Base-by-base conservation (phyloP, 2,113 vertebrate genomes). In the Bos indicus region DNA sequence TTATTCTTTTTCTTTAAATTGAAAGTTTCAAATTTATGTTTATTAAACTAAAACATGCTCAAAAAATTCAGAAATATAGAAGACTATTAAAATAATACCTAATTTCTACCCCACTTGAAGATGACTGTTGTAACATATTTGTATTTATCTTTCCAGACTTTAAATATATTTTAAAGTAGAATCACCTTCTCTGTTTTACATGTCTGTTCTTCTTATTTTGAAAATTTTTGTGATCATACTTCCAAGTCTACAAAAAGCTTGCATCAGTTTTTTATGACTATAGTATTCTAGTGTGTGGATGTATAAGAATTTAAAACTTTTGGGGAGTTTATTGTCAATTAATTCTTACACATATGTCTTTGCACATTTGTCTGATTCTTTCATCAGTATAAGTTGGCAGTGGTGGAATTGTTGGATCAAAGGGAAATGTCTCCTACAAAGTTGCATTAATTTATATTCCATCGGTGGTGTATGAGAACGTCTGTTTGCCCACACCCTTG, bases 211-310 rank as follows among this genome's bases (percentile, higher is more conserved):
- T 96, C 33, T 97, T 96, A 25, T 54, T 93, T 94, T 87, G 36
- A 93, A 91, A 97, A 48, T 33, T 95, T 97, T 91, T 93, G 77
- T 97, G 67, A 88, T 54, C 40, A 12, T 87, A 77, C 97, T 96
- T 94, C 51, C 19, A 91, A 78, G 85, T 95, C 54, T 88, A 0
- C 43, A 43, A 89, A 91, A 57, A 81, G 48, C 95, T 71, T 97
- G 14, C 48, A 90, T 96, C 54, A 36, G 0, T 52, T 92, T 51
- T 92, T 97, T 92, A 90, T 94, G 51, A 7, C 19, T 90, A 21
- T 77, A 57, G n/a, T 96, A 80, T 77, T 86, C 17, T 94, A 5
- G 74, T 93, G 33, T 91, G 43, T 95, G 43, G 48, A 40, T 97
- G 40, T 82, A 54, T 57, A 90, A 84, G 60, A 89, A 88, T 92